Evolutionary conservation across 37 sponge, comb jelly and placozoan genomes (phyloP), one percentile per base, ranked within the genome.

Genomic region (Bolinopsis microptera): DNA sequence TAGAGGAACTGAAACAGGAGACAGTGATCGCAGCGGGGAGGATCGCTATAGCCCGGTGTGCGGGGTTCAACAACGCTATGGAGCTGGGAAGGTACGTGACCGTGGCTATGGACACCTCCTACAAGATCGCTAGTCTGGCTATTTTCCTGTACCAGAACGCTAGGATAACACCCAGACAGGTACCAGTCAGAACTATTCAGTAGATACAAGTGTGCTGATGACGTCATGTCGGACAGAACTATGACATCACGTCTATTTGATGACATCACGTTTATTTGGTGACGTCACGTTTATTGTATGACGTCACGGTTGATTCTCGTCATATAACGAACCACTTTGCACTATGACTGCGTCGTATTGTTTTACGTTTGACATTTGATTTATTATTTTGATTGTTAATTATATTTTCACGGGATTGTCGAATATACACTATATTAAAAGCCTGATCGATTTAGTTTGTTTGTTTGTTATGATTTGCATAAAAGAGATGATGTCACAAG

Each of bases 41-140:
- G 61, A 38, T 86, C 1, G 41, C 90, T 16, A 5, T 86, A 24
- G 90, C 25, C 5, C 41, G 61, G 2, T 24, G 61, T 26, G 90
- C 90, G 24, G 24, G 35, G 3, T 40, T 86, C 61, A 38, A 39
- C 90, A 86, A 24, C 3, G 23, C 90, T 8, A 21, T 41, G 31
- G 90, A 86, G 34, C 90, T 86, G 90, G 90, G 48, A 3, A 2
- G 61, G 16, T 86, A 86, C 31, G 48, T 86, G 26, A 86, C 61
- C 26, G 90, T 86, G 0, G 36, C 36, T 5, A 86, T 86, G 90
- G 90, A 86, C 30, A 86, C 61, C 16, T 39, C 31, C 25, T 86
- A 86, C 48, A 86, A 86, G 90, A 22, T 86, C 5, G 90, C 90
- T 30, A 41, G 90, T 23, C 61, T 86, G 90, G 90, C 61, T 1